phyloP scores from a whole-genome alignment of 2,797 vertebrate genomes.

The Onychomys arenicola region DNA sequence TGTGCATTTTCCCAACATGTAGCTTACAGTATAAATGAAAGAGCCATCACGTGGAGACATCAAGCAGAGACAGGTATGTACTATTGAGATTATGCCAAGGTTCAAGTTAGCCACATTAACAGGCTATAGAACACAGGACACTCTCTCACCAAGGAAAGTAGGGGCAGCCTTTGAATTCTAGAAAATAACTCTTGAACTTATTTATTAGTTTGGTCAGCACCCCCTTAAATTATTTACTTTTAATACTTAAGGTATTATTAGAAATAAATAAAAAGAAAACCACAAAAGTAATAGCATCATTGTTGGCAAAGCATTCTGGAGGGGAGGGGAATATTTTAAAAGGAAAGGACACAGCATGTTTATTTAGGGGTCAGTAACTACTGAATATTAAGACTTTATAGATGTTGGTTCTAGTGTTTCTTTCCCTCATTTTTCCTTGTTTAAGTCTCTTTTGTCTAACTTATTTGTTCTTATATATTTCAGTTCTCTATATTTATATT shows the following conservation, averaged over 20 bases:
- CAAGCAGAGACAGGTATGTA: not conserved
- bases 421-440: not conserved
- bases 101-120: not conserved
- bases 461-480: not conserved
- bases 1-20: not conserved
- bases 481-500: not conserved
- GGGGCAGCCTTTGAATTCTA: not conserved
- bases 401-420: not conserved
- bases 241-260: not conserved
- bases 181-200: not conserved
- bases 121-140: not conserved
- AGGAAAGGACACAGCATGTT: not conserved
- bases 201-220: not conserved
- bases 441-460: not conserved
- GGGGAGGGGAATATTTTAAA: not conserved
- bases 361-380: not conserved
- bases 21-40: not conserved
- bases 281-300: not conserved
- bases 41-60: not conserved
- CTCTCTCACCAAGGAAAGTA: not conserved
- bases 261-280: constrained; percentile 7
- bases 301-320: not conserved
- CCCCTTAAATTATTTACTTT: not conserved
- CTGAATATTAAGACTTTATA: not conserved
- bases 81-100: not conserved